phyloP scores from a whole-genome alignment of 2,888 invertebrate genomes.

The Phymatocera aterrima region DNA sequence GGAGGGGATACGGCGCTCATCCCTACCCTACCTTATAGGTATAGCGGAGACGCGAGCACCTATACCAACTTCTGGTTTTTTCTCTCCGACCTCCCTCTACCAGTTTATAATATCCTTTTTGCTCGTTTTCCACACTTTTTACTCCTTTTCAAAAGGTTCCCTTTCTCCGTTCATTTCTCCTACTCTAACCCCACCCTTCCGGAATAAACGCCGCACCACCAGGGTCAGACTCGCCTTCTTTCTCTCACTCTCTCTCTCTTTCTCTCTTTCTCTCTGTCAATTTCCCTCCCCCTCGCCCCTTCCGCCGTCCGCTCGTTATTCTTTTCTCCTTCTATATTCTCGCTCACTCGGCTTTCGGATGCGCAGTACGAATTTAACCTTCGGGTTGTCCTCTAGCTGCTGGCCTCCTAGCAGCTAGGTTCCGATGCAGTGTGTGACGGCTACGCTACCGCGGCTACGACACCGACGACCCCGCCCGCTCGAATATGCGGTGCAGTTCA shows the following conservation, averaged over 20 bases:
- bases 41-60: too few species aligned
- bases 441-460: too few species aligned
- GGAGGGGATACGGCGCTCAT: too few species aligned
- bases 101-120: too few species aligned
- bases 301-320: neutral
- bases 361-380: conserved; percentile 62
- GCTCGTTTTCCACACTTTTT: conserved; percentile 46
- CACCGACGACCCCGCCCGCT: conserved; percentile 59
- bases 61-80: too few species aligned
- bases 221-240: conserved; percentile 58
- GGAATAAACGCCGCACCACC: neutral
- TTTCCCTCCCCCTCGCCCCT: conserved; percentile 21
- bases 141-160: conserved; percentile 40
- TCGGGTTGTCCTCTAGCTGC: conserved; percentile 61
- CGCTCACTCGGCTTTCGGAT: conserved; percentile 47
- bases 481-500: too few species aligned
- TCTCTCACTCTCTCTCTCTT: conserved; percentile 50
- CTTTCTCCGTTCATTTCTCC: neutral
- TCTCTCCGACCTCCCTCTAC: too few species aligned
- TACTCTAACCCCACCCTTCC: conserved; percentile 34
- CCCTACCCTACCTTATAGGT: too few species aligned
- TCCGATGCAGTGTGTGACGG: too few species aligned
- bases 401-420: too few species aligned
- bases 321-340: conserved; percentile 4
- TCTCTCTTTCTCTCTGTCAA: conserved; percentile 24